Evolutionary conservation across 2,113 vertebrate species (phyloP), one percentile per base, ranked within the genome.

Genomic region (rabbit (Oryctolagus cuniculus)): DNA sequence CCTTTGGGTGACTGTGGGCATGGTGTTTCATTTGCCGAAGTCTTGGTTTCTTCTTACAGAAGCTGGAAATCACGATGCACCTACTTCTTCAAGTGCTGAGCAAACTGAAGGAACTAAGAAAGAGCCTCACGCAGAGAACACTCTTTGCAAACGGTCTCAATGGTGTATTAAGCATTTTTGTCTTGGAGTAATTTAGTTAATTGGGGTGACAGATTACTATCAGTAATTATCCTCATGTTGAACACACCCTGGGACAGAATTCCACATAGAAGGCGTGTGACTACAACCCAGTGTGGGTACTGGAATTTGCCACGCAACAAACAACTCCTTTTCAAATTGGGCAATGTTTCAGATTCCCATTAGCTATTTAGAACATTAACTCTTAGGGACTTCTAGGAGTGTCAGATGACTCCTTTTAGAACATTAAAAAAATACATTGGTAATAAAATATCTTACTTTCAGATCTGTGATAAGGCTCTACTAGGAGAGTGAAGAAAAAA

Each of bases 371-470:
- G 75, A 67, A 77, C 21, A 36, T 10, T 70, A 77, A 77, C 51
- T 73, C 2, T 25, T 13, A 49, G 51, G 11, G 13, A 55, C 25
- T 36, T 1, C 38, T 7, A 70, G 24, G 1, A 78, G 27, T 3
- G n/a, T 51, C 12, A 38, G 11, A 86, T 1, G 22, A 79, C 5
- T 63, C 51, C 67, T 70, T 24, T 72, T 24, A 22, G 19, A 86
- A 86, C 24, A 85, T 75, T 22, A 91, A 69, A 83, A 75, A 82
- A 24, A 90, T 2, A 49, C 49, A 83, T 63, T 74, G 72, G 9
- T 90, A 80, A 88, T 19, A 49, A 34, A 82, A 5, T 10, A 79
- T n/a, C 73, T 91, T 70, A 90, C 78, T 89, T 70, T 91, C 21
- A 87, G 66, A 77, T 69, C 80, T 81, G n/a, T 72, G 93, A 79